phyloP scores from a whole-genome alignment of 2,113 vertebrate genomes.

The Paradoxurus hermaphroditus region DNA sequence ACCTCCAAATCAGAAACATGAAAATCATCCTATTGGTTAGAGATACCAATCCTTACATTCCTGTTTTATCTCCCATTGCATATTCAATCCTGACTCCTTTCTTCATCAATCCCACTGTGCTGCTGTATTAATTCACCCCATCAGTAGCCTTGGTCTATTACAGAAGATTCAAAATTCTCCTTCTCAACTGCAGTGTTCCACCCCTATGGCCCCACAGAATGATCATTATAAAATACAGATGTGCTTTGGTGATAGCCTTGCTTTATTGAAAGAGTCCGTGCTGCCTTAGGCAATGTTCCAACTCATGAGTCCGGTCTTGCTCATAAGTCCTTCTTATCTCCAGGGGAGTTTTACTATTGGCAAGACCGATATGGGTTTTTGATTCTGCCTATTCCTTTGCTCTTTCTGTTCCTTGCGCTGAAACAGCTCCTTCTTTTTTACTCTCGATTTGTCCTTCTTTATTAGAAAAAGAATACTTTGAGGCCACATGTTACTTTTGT shows the following conservation, averaged over 20 bases:
- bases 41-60: background rate
- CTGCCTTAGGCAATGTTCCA: background rate
- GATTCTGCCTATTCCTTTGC: background rate
- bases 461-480: background rate
- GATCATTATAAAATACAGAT: background rate
- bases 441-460: background rate
- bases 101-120: background rate
- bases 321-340: background rate
- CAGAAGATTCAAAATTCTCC: background rate
- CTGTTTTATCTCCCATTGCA: background rate
- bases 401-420: background rate
- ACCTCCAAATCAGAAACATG: background rate
- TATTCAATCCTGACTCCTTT: background rate
- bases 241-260: background rate
- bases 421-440: background rate
- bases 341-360: background rate
- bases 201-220: background rate
- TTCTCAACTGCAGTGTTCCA: background rate
- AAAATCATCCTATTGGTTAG: background rate
- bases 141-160: background rate
- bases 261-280: background rate
- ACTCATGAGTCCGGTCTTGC: background rate
- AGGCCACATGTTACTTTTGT: background rate
- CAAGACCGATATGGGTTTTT: background rate
- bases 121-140: background rate